Base-by-base conservation (phyloP, 2,113 vertebrate species). In the Hippoglossus stenolepis region DNA sequence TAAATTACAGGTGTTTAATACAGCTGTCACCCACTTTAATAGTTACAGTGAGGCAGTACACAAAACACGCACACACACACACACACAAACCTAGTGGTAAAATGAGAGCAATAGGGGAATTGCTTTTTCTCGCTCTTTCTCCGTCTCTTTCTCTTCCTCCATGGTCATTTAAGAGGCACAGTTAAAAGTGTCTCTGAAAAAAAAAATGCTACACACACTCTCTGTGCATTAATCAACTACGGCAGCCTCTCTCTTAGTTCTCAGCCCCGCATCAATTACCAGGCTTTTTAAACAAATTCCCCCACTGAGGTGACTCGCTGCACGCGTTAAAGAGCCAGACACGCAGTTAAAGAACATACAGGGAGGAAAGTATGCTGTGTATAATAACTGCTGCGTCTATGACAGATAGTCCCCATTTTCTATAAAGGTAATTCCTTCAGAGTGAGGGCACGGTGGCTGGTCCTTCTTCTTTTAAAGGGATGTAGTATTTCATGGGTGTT, bases 191-290 rank as follows among this genome's bases (percentile, higher is more conserved):
- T 94, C 94, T 95, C 89, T 94, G 94, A 95, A 94, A 95, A 94
- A 53, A 70, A 79, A 73, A 28, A 78, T 47, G n/a, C 47, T 38
- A n/a, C 75, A 65, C 94, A 93, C 94, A 95, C 91, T 95, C 93
- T 62, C 21, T 69, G 94, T 93, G 94, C 94, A 96, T 96, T 97
- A 96, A 97, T 97, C 96, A 97, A 95, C 93, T 87, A 90, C 91
- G 85, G 86, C 92, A 76, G 57, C 62, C 53, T 91, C 94, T 93
- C 93, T 93, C 93, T 94, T 93, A 95, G 94, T 70, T 95, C 93
- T 92, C 95, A 92, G 94, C 92, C 93, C 31, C 88, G 95, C 95
- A 97, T 97, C 96, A 97, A 95, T 97, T 96, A 96, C 94, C 87
- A 91, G 79, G 93, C 94, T 94, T 93, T 92, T 92, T 87, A 92